Evolutionary conservation across 1,140 invertebrate species (phyloP).

Genomic region (Limonius californicus): DNA sequence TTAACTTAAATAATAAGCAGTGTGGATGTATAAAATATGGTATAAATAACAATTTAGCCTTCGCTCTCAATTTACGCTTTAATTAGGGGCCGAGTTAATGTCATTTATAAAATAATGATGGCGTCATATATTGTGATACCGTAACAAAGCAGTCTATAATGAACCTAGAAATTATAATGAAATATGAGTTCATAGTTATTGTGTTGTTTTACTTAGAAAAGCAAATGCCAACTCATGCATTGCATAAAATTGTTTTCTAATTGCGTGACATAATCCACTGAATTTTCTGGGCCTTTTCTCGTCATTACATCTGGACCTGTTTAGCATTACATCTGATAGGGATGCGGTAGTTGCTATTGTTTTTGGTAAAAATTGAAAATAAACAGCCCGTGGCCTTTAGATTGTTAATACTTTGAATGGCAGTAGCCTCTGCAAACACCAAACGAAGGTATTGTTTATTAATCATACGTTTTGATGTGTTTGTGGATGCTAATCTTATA

Average conservation of each 20-base stretch:
- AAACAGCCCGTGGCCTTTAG: too few relatives aligned
- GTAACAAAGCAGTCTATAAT: constrained; percentile 23
- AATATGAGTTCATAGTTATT: constrained; percentile 16
- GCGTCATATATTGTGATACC: constrained; percentile 20
- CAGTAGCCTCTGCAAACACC: too few relatives aligned
- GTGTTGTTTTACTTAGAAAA: constrained; percentile 2
- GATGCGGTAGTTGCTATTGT: too few relatives aligned
- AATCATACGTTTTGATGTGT: too few relatives aligned
- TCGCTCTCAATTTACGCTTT: constrained; percentile 28
- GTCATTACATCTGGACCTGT: too few relatives aligned
- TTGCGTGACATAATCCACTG: too few relatives aligned
- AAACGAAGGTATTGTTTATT: too few relatives aligned
- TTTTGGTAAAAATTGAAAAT: too few relatives aligned
- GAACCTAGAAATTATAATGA: constrained; percentile 21
- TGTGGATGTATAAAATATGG: constrained; percentile 8
- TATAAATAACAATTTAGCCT: constrained; percentile 27
- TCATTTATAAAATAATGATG: constrained; percentile 29
- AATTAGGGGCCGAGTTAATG: constrained; percentile 25
- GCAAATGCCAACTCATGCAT: neutral
- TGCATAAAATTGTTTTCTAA: neutral
- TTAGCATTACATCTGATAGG: too few relatives aligned
- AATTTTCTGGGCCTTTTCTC: too few relatives aligned
- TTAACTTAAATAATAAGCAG: neutral
- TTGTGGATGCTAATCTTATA: too few relatives aligned
- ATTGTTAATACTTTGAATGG: too few relatives aligned